These are phyloP conservation scores for Lasioglossum leucozonium DNA, from an alignment of 2,888 invertebrate genomes.

Conservation along the genomic window DNA sequence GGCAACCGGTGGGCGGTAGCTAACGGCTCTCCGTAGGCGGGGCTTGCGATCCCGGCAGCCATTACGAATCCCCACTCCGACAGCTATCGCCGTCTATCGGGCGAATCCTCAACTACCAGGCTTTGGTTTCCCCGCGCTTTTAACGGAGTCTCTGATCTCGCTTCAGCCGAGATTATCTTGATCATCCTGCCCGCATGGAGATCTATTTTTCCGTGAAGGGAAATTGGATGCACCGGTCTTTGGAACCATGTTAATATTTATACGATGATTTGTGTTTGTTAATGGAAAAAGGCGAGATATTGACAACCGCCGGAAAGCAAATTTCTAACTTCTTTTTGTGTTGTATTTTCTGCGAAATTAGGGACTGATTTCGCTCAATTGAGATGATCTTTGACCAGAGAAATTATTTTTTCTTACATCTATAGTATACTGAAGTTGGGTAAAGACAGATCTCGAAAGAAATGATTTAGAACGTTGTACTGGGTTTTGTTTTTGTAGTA, in stretches of 20 bases:
- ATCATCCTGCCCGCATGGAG: background rate
- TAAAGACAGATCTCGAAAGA: background rate
- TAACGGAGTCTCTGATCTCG: background rate
- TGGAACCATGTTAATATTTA: background rate
- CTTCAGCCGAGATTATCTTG: background rate
- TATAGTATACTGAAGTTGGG: too few relatives aligned
- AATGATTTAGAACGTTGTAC: background rate
- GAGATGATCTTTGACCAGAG: background rate
- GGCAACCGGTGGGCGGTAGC: conserved; percentile 73
- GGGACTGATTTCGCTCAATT: background rate
- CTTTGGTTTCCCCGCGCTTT: conserved; percentile 46
- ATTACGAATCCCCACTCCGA: conserved; percentile 76
- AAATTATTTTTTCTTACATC: background rate
- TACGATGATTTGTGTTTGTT: background rate
- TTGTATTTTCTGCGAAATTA: too few relatives aligned
- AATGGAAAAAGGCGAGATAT: background rate
- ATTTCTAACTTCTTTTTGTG: too few relatives aligned
- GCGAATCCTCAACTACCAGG: conserved; percentile 13
- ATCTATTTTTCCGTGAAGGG: background rate
- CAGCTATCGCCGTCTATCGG: conserved; percentile 78
- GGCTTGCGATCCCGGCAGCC: conserved; percentile 74
- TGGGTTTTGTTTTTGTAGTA: background rate
- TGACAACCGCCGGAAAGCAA: too few relatives aligned
- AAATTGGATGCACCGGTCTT: background rate
- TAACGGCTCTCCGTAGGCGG: conserved; percentile 75